These are phyloP conservation scores for Eupristina koningsbergeri DNA, from an alignment of 1,140 invertebrate genomes.

Conservation along the genomic window DNA sequence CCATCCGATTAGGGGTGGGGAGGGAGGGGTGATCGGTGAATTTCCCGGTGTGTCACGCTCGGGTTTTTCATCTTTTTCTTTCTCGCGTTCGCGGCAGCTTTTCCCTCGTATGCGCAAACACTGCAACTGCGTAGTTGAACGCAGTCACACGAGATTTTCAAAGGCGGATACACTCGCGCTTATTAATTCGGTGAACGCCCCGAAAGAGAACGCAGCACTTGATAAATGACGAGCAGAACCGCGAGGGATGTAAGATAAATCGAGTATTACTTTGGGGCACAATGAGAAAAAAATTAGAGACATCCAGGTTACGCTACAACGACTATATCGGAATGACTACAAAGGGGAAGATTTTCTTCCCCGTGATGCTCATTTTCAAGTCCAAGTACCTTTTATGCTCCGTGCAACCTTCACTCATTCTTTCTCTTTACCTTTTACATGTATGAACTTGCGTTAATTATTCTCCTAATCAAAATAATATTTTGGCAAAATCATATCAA, in stretches of 20 bases:
- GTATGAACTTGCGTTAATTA: too few relatives aligned
- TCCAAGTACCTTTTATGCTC: too few relatives aligned
- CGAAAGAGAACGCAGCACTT: slow-evolving; percentile 15
- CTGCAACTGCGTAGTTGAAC: neutral
- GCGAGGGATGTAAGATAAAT: slow-evolving; percentile 41
- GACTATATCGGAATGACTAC: too few relatives aligned
- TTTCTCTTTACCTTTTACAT: too few relatives aligned
- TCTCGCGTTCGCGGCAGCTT: neutral
- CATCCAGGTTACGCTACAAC: too few relatives aligned
- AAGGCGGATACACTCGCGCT: neutral
- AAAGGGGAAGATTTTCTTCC: too few relatives aligned
- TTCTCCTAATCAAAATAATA: too few relatives aligned
- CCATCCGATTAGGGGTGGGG: neutral
- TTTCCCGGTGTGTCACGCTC: slow-evolving; percentile 64
- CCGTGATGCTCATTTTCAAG: too few relatives aligned
- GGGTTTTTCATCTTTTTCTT: too few relatives aligned
- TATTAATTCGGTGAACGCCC: slow-evolving; percentile 42
- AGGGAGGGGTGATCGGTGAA: slow-evolving; percentile 43
- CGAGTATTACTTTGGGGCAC: slow-evolving; percentile 45
- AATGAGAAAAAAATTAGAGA: slow-evolving; percentile 41
- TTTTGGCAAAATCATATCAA: too few relatives aligned
- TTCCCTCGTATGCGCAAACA: neutral
- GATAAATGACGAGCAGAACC: slow-evolving; percentile 23
- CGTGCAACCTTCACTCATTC: too few relatives aligned
- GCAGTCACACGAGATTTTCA: neutral